phyloP scores from a whole-genome alignment of 2,797 vertebrate genomes.

The Pseudomugil gertrudae region DNA sequence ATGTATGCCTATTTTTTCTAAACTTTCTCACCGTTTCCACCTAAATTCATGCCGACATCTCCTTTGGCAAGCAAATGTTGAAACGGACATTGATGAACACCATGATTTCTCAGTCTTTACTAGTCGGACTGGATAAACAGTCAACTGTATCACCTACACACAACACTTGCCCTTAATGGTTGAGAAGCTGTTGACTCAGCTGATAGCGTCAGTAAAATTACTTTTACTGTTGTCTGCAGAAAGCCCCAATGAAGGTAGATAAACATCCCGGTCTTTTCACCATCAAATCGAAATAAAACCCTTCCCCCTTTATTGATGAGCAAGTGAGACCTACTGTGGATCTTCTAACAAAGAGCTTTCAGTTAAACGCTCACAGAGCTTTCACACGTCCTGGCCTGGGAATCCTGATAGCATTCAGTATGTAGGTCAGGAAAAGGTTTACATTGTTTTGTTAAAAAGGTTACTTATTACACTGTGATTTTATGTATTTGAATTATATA shows the following conservation, averaged over 20 bases:
- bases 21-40: neutral
- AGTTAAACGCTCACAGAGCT: conserved; percentile 78
- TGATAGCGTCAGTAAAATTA: conserved; percentile 57
- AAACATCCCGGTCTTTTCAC: conserved; percentile 77
- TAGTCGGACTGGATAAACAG: conserved; percentile 15
- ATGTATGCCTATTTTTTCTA: neutral
- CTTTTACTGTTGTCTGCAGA: conserved; percentile 47
- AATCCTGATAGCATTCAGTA: conserved; percentile 70
- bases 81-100: neutral
- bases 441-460: conserved; percentile 56
- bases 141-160: conserved; percentile 20
- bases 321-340: conserved; percentile 77
- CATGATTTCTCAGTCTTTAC: neutral
- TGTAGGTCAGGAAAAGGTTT: conserved; percentile 65
- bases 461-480: conserved; percentile 23
- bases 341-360: conserved; percentile 81
- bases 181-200: conserved; percentile 51
- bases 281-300: conserved; percentile 78
- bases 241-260: conserved; percentile 71
- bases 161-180: conserved; percentile 20
- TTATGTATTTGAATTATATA: conserved; percentile 18
- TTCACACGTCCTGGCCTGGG: conserved; percentile 72
- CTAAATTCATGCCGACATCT: neutral
- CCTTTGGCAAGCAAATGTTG: neutral
- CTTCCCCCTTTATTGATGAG: conserved; percentile 80